Percentiles rank a stretch among this genome's conserved stretches.
These are phyloP conservation scores for Philereme vetulata DNA, from an alignment of 2,888 invertebrate genomes.

Conservation along the genomic window DNA sequence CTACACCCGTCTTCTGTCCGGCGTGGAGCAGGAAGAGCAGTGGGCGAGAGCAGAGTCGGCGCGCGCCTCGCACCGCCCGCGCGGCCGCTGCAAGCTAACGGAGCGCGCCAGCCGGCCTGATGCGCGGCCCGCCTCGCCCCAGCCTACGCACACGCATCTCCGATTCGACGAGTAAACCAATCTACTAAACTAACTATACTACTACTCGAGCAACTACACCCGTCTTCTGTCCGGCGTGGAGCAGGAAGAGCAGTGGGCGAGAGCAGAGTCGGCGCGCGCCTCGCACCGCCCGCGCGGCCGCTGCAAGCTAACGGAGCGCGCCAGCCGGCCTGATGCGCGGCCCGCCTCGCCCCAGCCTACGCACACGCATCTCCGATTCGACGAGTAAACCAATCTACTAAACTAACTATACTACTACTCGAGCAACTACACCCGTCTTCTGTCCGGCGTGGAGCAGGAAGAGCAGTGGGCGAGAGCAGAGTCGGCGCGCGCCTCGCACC, in stretches of 20 bases:
- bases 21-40: slow-evolving; percentile 89
- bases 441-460: slow-evolving; percentile 87
- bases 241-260: slow-evolving; percentile 92
- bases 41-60: slow-evolving; percentile 89
- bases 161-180: slow-evolving; percentile 85
- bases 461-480: slow-evolving; percentile 92
- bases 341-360: slow-evolving; percentile 85
- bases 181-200: background rate
- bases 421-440: slow-evolving; percentile 58
- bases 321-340: slow-evolving; percentile 70
- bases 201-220: slow-evolving; percentile 38
- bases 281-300: too few species aligned
- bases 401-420: background rate
- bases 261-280: slow-evolving; percentile 84
- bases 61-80: too few species aligned
- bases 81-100: slow-evolving; percentile 56
- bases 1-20: slow-evolving; percentile 71
- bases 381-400: slow-evolving; percentile 66
- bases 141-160: slow-evolving; percentile 88
- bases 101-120: slow-evolving; percentile 54
- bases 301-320: slow-evolving; percentile 40
- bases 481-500: too few species aligned
- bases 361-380: slow-evolving; percentile 89
- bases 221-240: slow-evolving; percentile 84
- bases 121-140: slow-evolving; percentile 83